Evolutionary conservation across 2,113 vertebrate genomes (phyloP), one percentile per base, ranked within the genome.

Genomic region (Corynorhinus townsendii): DNA sequence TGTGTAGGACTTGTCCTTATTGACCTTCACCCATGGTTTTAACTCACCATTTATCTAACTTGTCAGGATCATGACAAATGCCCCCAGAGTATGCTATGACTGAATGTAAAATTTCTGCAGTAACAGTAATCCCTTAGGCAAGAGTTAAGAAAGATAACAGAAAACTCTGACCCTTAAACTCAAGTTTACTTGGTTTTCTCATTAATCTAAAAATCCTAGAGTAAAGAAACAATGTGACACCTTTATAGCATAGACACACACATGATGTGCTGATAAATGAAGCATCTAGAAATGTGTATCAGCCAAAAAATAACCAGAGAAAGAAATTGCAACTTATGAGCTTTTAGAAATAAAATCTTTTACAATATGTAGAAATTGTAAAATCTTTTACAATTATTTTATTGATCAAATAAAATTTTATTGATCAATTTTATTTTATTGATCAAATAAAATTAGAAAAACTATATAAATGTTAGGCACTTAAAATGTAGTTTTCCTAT

Each of bases 21-120:
- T 97, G 94, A 93, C 86, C 79, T 92, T 94, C 54, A 80, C 15
- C 49, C 8, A 8, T 86, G 35, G 22, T 79, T 93, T 96, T 89
- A 94, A 96, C 68, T 77, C 90, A 85, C 40, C 86, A 86, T 90
- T 97, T 95, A 93, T 95, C 91, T 93, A 94, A 85, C 75, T 76
- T 93, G 79, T 94, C 93, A 95, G 79, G 49, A 90, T 33, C 64
- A 64, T 89, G 79, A 94, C 47, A 95, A 94, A 89, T 95, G 43
- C 52, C 84, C 47, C n/a, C 47, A 89, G 73, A 89, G 75, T 84
- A 54, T 7, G 14, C 19, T 76, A 30, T 95, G 89, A 96, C 68
- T 94, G 71, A 89, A 95, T 76, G 72, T 59, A 73, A 95, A 87
- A 90, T 93, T 62, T 85, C 35, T 87, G 35, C 64, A 91, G 35